phyloP scores from a whole-genome alignment of 2,113 vertebrate genomes.

The Nanorana parkeri region DNA sequence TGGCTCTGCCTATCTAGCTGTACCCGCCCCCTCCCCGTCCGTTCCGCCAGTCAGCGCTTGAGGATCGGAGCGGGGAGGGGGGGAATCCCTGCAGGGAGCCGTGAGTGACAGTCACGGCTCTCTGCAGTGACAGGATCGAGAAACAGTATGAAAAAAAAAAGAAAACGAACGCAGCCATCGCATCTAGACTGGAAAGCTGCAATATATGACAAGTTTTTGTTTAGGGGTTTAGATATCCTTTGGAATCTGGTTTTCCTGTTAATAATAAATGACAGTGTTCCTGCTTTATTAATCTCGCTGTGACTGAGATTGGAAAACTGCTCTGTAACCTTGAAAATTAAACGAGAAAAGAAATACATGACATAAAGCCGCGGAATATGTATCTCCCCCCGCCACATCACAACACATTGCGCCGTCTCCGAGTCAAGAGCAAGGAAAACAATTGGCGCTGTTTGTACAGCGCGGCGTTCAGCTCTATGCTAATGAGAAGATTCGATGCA shows the following conservation, averaged over 20 bases:
- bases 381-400: not conserved
- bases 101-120: too few relatives aligned
- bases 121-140: too few relatives aligned
- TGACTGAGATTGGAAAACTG: not conserved
- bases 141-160: too few relatives aligned
- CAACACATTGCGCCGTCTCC: not conserved
- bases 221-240: too few relatives aligned
- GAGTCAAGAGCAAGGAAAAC: not conserved
- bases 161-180: too few relatives aligned
- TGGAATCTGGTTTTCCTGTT: not conserved
- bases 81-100: too few relatives aligned
- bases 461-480: not conserved
- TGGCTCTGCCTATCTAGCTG: too few relatives aligned
- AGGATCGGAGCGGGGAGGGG: too few relatives aligned
- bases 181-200: too few relatives aligned
- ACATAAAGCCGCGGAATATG: not conserved
- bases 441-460: not conserved
- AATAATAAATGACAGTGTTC: not conserved
- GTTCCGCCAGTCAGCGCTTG: too few relatives aligned
- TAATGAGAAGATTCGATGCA: slow-evolving; percentile 69
- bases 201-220: too few relatives aligned
- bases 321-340: not conserved
- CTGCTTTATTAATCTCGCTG: not conserved
- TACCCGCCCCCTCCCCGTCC: too few relatives aligned
- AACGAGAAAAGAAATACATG: not conserved